phyloP scores from a whole-genome alignment of 2,113 vertebrate species.

The Panurus biarmicus region DNA sequence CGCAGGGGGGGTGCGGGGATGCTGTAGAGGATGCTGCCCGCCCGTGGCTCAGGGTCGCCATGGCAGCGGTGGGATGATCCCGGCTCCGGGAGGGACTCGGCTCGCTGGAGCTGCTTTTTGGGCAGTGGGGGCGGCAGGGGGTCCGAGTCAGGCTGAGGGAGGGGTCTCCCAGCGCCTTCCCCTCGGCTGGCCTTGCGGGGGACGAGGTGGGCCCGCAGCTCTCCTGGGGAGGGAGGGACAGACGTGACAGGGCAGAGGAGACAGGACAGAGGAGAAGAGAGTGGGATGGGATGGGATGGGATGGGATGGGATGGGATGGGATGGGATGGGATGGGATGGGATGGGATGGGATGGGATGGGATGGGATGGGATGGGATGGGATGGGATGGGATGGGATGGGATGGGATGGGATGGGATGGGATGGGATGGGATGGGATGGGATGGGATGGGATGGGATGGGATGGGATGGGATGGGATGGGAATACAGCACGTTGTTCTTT shows the following conservation, averaged over 20 bases:
- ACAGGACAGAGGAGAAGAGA: background rate
- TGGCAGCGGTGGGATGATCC: background rate
- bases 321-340: background rate
- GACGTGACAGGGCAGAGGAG: background rate
- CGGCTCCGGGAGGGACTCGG: constrained; percentile 65
- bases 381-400: too few relatives aligned
- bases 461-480: background rate
- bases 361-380: background rate
- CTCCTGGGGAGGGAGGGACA: constrained; percentile 16
- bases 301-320: background rate
- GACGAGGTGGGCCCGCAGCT: constrained; percentile 31
- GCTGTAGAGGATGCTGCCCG: background rate
- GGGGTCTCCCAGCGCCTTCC: background rate
- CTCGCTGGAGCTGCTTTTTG: constrained; percentile 68
- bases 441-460: too few relatives aligned
- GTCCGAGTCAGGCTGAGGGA: rapidly evolving
- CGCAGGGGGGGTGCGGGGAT: rapidly evolving
- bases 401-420: too few relatives aligned
- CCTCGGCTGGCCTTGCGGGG: constrained; percentile 41
- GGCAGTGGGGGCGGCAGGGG: constrained; percentile 74
- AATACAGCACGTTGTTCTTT: background rate
- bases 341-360: too few relatives aligned
- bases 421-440: too few relatives aligned
- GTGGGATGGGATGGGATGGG: background rate
- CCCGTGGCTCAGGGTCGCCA: background rate